Base-by-base conservation (phyloP, 2,113 vertebrate genomes). In the Camelus dromedarius region DNA sequence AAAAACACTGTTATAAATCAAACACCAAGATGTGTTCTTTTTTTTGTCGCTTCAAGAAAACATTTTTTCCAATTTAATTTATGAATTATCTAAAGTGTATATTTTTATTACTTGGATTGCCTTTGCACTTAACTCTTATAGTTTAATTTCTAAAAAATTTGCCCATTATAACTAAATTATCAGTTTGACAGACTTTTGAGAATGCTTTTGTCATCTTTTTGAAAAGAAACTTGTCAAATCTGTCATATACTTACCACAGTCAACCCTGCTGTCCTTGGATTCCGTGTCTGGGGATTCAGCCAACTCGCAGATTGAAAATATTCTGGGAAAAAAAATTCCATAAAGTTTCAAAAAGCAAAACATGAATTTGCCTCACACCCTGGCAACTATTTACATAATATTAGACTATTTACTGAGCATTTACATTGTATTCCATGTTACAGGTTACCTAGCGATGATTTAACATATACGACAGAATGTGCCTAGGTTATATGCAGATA, bases 1-100 rank as follows among this genome's bases (percentile, higher is more conserved):
- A 82, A 96, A 85, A 69, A 1, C 24, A 82, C 32, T 24, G 2
- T 77, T 38, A 38, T 10, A 60, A 11, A 11, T 86, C 52, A 81
- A 18, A 60, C 48, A 60, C 16, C n/a, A 86, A 77, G 38, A 46
- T 70, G 15, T 48, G 24, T 75, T 58, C 35, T 77, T 87, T 96
- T 87, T 72, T 22, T 93, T 96, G 16, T 89, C 32, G n/a, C 9
- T 35, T 93, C 87, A 73, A 95, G 50, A 46, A 89, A 89, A 80
- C 46, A 87, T 66, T 96, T 97, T 97, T 85, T 66, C 35, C 19
- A 35, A 28, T 75, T 69, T 90, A 93, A 96, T 84, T 95, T 73
- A 38, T 10, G 12, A 95, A 52, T 94, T 91, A 92, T 88, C 94
- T 90, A 83, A 93, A 80, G 5, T 81, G 8, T 94, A 24, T 81